These are phyloP conservation scores for Crenuchus spilurus DNA, from an alignment of 2,797 vertebrate species.

Conservation along the genomic window DNA sequence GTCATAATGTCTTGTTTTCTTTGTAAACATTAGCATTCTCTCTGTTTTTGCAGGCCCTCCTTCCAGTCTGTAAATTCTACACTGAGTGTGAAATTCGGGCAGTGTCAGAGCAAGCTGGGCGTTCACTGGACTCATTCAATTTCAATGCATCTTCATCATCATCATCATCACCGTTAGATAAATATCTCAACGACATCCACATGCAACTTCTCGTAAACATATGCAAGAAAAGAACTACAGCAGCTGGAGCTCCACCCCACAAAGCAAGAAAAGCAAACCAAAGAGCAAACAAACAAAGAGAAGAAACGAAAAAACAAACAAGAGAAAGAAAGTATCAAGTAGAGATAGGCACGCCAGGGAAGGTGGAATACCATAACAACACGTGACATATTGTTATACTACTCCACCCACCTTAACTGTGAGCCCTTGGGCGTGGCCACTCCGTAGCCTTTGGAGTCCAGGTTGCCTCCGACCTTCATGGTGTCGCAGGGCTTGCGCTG, in stretches of 20 bases:
- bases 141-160: conserved; percentile 7
- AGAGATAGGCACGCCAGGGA: conserved; percentile 92
- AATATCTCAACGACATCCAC: conserved; percentile 44
- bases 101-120: conserved; percentile 44
- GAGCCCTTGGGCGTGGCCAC: conserved; percentile 99
- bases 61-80: conserved; percentile 41
- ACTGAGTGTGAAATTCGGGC: conserved; percentile 4
- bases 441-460: conserved; percentile 99
- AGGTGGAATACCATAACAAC: conserved; percentile 99
- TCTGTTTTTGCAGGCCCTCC: background rate
- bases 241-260: conserved; percentile 37
- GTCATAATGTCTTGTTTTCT: too few species aligned
- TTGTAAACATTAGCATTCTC: background rate
- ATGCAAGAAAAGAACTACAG: background rate
- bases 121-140: conserved; percentile 44
- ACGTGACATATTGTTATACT: conserved; percentile 94
- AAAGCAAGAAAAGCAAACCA: conserved; percentile 27
- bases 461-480: conserved; percentile 99
- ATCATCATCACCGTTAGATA: conserved; percentile 6
- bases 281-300: too few species aligned
- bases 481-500: conserved; percentile 99
- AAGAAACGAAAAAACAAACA: conserved; percentile 26
- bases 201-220: conserved; percentile 46
- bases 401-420: conserved; percentile 99
- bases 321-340: conserved; percentile 37